These are phyloP conservation scores for Melieria picta DNA, from an alignment of 2,888 invertebrate genomes.

Conservation along the genomic window DNA sequence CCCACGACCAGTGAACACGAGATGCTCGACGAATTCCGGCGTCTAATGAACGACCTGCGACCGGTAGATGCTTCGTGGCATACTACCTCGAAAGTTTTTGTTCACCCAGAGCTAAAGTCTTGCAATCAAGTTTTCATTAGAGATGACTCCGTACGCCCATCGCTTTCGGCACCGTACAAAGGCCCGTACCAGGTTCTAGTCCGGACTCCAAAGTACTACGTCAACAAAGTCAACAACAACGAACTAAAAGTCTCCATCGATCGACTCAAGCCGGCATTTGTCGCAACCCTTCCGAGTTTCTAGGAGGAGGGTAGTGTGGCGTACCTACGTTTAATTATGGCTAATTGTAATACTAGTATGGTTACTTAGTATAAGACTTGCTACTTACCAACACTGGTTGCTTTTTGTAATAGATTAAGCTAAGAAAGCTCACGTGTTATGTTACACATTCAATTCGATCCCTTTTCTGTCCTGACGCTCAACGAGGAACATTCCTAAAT, in stretches of 20 bases:
- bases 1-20: not conserved
- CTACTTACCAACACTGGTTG: too few species aligned
- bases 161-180: constrained; percentile 42
- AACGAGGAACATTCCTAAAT: too few species aligned
- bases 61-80: constrained; percentile 15
- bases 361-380: too few species aligned
- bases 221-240: constrained; percentile 2
- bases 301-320: constrained; percentile 18
- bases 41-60: not conserved
- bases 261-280: constrained; percentile 5
- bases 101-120: constrained; percentile 9
- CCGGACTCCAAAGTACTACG: constrained; percentile 26
- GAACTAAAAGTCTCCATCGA: constrained; percentile 13
- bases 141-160: constrained; percentile 39
- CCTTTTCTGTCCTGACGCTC: too few species aligned
- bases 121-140: constrained; percentile 43
- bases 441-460: too few species aligned
- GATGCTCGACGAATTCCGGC: not conserved
- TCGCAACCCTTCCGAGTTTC: constrained; percentile 4
- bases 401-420: too few species aligned
- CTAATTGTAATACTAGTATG: too few species aligned
- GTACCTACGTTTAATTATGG: too few species aligned
- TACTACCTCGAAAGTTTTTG: not conserved
- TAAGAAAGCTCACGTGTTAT: too few species aligned
- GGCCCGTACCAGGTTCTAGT: constrained; percentile 41